Conservation (phyloP, 1,140 invertebrate genomes). For the Leptinotarsa lineolata region DNA sequence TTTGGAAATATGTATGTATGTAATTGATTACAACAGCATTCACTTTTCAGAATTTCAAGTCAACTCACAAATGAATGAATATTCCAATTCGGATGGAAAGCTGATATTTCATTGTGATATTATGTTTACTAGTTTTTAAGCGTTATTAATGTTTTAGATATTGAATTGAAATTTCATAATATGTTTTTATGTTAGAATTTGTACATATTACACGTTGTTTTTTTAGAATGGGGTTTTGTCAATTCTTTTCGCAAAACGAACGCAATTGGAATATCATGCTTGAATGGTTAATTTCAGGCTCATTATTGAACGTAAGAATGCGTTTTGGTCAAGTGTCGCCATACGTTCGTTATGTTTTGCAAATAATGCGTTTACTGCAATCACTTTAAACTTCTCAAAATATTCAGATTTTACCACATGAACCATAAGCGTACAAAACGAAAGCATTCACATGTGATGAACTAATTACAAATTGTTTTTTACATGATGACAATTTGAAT, state of each 20-base stretch:
- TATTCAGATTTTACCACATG: too few relatives aligned
- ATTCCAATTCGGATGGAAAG: conserved; percentile 2
- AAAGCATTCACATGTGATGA: too few relatives aligned
- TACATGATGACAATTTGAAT: too few relatives aligned
- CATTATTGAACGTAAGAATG: too few relatives aligned
- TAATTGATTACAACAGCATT: conserved; percentile 2
- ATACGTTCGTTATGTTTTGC: too few relatives aligned
- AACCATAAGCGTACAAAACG: too few relatives aligned
- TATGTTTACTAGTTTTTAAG: conserved; percentile 3
- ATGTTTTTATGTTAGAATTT: not conserved
- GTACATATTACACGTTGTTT: not conserved
- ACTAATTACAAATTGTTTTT: too few relatives aligned
- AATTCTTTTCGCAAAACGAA: not conserved
- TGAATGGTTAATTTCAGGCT: too few relatives aligned
- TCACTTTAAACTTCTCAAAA: too few relatives aligned
- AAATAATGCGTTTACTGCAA: too few relatives aligned
- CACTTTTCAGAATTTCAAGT: conserved; percentile 8
- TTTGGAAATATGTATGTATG: not conserved
- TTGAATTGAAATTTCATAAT: not conserved
- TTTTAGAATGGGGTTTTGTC: not conserved
- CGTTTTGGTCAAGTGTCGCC: too few relatives aligned
- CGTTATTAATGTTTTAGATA: not conserved
- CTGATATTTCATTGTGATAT: conserved; percentile 20
- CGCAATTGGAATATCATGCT: too few relatives aligned
- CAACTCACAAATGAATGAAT: not conserved